Evolutionary conservation across 2,888 invertebrate genomes (phyloP).

Genomic region (Caenorhabditis auriculariae): DNA sequence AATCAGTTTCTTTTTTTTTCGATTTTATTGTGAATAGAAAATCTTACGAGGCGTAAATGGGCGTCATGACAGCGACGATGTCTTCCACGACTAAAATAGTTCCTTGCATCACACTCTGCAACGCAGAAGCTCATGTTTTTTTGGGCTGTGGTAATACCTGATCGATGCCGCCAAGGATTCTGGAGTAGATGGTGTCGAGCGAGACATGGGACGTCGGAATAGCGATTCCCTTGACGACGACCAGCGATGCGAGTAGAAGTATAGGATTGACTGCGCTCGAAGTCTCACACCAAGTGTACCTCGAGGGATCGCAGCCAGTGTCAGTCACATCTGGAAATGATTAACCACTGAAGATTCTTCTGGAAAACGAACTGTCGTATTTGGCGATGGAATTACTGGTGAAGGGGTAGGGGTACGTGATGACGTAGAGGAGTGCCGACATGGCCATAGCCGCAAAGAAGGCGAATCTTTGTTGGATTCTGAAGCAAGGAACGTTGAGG

Average conservation of each 20-base stretch:
- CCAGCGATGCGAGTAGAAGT: constrained; percentile 37
- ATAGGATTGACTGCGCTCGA: constrained; percentile 16
- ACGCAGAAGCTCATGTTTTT: background rate
- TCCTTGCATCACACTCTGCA: constrained; percentile 35
- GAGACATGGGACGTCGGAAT: constrained; percentile 22
- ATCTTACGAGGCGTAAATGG: constrained; percentile 32
- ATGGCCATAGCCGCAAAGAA: constrained; percentile 21
- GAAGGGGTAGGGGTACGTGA: constrained; percentile 48
- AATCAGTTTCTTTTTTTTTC: background rate
- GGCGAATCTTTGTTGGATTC: constrained; percentile 12
- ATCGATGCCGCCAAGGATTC: constrained; percentile 29
- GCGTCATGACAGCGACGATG: constrained; percentile 21
- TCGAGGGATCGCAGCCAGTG: constrained; percentile 25
- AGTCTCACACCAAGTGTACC: constrained; percentile 25
- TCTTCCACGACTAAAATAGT: constrained; percentile 25
- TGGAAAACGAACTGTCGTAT: constrained; percentile 8
- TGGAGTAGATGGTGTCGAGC: constrained; percentile 31
- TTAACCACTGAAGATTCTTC: background rate
- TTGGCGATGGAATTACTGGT: constrained; percentile 28
- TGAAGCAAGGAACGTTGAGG: constrained; percentile 4
- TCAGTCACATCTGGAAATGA: constrained; percentile 4
- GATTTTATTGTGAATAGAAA: background rate
- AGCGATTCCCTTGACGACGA: constrained; percentile 29
- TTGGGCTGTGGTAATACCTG: constrained; percentile 6
- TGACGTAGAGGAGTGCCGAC: constrained; percentile 35